These are phyloP conservation scores for Aspidiotus rigidus DNA, from an alignment of 2,888 invertebrate genomes.

Conservation along the genomic window DNA sequence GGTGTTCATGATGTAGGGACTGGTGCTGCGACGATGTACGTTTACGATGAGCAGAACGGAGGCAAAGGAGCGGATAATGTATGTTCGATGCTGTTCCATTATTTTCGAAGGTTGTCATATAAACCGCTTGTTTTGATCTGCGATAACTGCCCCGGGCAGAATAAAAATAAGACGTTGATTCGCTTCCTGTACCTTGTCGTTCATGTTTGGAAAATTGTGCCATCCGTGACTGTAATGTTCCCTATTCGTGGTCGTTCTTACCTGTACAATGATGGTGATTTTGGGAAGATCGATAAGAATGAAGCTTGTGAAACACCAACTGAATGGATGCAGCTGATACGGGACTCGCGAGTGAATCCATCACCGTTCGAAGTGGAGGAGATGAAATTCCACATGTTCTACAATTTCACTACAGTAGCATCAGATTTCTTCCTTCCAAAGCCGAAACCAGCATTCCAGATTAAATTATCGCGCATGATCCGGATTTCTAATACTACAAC, in stretches of 20 bases:
- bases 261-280: constrained; percentile 5
- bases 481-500: background rate
- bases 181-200: background rate
- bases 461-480: background rate
- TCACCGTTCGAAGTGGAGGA: background rate
- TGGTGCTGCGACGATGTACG: background rate
- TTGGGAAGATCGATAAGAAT: background rate
- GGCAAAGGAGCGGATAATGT: background rate
- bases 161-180: constrained; percentile 1
- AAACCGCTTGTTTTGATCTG: background rate
- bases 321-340: background rate
- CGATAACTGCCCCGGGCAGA: constrained; percentile 10
- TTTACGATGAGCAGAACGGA: background rate
- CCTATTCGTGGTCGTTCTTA: constrained; percentile 4
- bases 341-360: background rate
- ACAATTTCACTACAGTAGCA: background rate
- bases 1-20: background rate
- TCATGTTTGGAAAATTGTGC: background rate
- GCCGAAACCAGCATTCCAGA: background rate
- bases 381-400: background rate
- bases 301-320: background rate
- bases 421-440: background rate
- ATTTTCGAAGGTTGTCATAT: background rate
- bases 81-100: background rate
- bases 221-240: background rate